phyloP scores from a whole-genome alignment of 2,797 vertebrate genomes.

The Propithecus perrieri region DNA sequence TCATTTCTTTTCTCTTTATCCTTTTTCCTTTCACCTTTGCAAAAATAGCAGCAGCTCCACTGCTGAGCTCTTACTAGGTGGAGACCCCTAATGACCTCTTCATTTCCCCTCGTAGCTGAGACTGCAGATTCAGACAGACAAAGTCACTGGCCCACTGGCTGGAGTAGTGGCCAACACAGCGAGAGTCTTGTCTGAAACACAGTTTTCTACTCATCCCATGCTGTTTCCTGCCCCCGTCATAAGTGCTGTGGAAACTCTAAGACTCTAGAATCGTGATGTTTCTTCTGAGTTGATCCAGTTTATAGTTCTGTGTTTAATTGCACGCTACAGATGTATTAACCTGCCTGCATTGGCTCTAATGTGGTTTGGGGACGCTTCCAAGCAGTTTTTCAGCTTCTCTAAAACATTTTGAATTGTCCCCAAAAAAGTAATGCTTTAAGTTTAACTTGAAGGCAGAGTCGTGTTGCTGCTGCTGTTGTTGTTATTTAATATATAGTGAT shows the following conservation, averaged over 20 bases:
- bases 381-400: background rate
- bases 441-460: background rate
- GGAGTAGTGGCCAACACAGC: background rate
- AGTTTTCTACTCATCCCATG: background rate
- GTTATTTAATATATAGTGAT: background rate
- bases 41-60: too few relatives aligned
- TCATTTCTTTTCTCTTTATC: background rate
- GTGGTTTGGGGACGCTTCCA: background rate
- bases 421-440: background rate
- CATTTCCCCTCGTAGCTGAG: background rate
- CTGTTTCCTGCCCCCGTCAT: rapidly evolving
- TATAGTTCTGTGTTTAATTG: background rate
- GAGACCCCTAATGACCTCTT: background rate
- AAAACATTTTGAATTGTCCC: background rate
- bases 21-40: background rate
- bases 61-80: background rate
- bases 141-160: background rate
- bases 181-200: background rate
- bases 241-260: background rate
- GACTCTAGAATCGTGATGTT: background rate
- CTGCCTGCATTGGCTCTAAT: too few relatives aligned
- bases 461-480: background rate
- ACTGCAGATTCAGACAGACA: background rate
- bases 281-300: background rate
- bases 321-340: background rate